Evolutionary conservation across 2,797 vertebrate species (phyloP), one percentile per base, ranked within the genome.

Genomic region (Pseudopleuronectes americanus): DNA sequence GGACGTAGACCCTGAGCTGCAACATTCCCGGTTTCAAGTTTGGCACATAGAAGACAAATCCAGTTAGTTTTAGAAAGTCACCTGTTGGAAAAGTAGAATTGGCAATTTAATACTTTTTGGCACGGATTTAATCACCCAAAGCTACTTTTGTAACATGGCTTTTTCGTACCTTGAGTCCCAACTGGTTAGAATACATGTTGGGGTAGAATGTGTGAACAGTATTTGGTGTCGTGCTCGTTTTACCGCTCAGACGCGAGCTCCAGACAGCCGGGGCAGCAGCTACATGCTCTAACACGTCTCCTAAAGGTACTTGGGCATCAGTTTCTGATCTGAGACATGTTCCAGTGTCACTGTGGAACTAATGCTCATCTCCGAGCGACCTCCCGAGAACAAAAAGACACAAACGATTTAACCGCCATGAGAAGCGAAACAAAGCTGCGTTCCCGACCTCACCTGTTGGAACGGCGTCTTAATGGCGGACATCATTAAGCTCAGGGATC

Each of bases 371-470:
- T 53, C 36, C 26, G 19, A 58, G 31, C 49, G 57, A 66, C 57
- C 26, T 26, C 26, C 45, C 67, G 64, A 21, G 36, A 65, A 57
- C 28, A 19, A 45, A 22, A 73, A 73, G 49, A 28, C 47, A 58
- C n/a, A n/a, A 75, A 63, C 36, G 0, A 59, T 47, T 24, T 57
- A 45, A 1, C 17, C 47, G 6, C 26, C n/a, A 66, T 2, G 3
- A 10, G 19, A 59, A 59, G 31, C 8, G 56, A 64, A 41, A 24
- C 61, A 38, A 68, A 77, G 63, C 56, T 19, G 22, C 23, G 2
- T 14, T 21, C 31, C 6, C 2, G 38, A 72, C 74, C 71, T 62
- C 73, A 82, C 87, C 75, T 84, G 81, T 82, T 63, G 55, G 47
- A 62, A 48, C 19, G 0, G 43, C 6, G 60, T 21, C 61, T 65